Evolutionary conservation across 2,888 invertebrate genomes (phyloP), one percentile per base, ranked within the genome.

Genomic region (Lasioglossum calceatum): DNA sequence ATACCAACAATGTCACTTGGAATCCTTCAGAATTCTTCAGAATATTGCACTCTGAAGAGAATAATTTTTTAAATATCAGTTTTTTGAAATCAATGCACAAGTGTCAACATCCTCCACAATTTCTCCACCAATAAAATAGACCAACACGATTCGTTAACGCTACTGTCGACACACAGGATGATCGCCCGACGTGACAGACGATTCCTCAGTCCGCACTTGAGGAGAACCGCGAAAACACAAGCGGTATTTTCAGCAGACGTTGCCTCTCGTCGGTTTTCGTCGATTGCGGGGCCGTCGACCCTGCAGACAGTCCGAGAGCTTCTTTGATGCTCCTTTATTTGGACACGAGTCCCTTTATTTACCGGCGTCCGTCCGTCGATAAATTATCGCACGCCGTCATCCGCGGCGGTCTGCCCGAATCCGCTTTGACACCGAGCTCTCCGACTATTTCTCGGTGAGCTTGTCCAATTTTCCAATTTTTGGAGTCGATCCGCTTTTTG

Each of bases 241-340:
- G 50, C 61, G 86, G 81, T 87, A 86, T 87, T 86, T 86, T 77
- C 86, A 81, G 86, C 81, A 70, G 19, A 39, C 54, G 61, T 47
- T 73, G 27, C 71, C 42, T 77, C 67, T 77, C 67, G 44, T 82
- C 70, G 86, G 72, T 87, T 82, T 86, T 87, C 86, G 87, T 86
- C 74, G 77, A 86, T 81, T 70, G 61, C 79, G 82, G 72, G 87
- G 87, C 19, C 79, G 87, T 82, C 87, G 87, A 87, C 87, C 87
- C 79, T 78, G 64, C 36, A 27, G 42, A 61, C 78, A 39, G 76
- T 77, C 67, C 64, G 70, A 44, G 67, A 54, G 54, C 67, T 73
- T 86, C 79, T 86, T 79, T 82, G 86, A 77, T 77, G 71, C 86
- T 81, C 39, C 82, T 87, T 86, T 87, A 87, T 87, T 87, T 87